These are phyloP conservation scores for Mechanitis mazaeus DNA, from an alignment of 2,888 invertebrate genomes.

Conservation along the genomic window DNA sequence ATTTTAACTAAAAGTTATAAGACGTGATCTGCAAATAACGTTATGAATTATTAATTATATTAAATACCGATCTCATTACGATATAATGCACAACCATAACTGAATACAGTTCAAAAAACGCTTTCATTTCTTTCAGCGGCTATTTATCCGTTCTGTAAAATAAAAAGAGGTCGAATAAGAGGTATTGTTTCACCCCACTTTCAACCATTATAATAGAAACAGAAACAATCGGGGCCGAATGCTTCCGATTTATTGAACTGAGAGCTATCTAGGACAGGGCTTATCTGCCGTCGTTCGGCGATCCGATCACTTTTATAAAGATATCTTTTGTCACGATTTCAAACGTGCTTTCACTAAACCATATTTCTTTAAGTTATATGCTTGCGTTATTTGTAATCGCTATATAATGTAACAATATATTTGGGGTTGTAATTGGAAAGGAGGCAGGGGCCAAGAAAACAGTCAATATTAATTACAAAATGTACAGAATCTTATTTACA, in stretches of 20 bases:
- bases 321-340: constrained; percentile 1
- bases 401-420: background rate
- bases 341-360: background rate
- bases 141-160: background rate
- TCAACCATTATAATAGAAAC: constrained; percentile 3
- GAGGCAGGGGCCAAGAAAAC: no score
- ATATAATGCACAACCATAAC: background rate
- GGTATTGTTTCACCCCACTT: constrained; percentile 2
- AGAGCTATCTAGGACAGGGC: constrained; percentile 7
- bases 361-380: background rate
- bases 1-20: no score
- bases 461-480: no score
- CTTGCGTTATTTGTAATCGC: background rate
- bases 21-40: background rate
- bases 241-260: constrained; percentile 9
- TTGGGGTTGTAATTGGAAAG: no score
- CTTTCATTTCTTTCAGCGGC: background rate
- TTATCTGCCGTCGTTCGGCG: constrained; percentile 8
- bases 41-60: background rate
- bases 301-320: constrained; percentile 6
- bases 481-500: no score
- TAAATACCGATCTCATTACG: background rate
- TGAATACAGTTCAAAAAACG: background rate
- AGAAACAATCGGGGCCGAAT: constrained; percentile 4
- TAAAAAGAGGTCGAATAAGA: background rate